Conservation (phyloP, 2,888 invertebrate genomes). For the Noctua comes region DNA sequence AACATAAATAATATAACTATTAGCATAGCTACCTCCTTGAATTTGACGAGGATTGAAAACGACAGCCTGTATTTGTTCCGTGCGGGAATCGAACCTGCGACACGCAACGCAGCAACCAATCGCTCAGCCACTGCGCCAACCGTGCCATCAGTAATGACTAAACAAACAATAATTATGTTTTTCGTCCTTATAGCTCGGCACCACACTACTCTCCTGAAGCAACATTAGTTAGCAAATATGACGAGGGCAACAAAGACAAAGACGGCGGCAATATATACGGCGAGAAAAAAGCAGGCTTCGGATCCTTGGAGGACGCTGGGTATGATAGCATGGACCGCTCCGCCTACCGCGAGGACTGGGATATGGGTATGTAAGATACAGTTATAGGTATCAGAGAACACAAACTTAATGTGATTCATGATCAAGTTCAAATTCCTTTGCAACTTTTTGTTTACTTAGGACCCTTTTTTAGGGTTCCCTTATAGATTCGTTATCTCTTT, state of each 20-base stretch:
- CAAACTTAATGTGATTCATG: background rate
- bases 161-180: background rate
- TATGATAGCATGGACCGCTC: conserved; percentile 48
- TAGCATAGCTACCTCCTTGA: background rate
- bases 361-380: conserved; percentile 55
- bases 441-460: no score
- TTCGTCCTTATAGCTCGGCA: conserved; percentile 10
- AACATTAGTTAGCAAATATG: background rate
- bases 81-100: no score
- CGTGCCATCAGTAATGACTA: background rate
- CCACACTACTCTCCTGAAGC: conserved; percentile 28
- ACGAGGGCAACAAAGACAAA: background rate
- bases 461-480: no score
- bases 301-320: conserved; percentile 39
- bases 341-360: conserved; percentile 59
- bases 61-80: no score
- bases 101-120: no score
- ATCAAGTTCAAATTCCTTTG: background rate
- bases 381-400: background rate
- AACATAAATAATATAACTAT: no score
- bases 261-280: background rate
- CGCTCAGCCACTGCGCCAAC: background rate
- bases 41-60: no score
- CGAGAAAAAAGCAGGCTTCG: conserved; percentile 15
- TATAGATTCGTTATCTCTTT: no score